Conservation (phyloP, 2,888 invertebrate genomes). For the Catocala nupta region DNA sequence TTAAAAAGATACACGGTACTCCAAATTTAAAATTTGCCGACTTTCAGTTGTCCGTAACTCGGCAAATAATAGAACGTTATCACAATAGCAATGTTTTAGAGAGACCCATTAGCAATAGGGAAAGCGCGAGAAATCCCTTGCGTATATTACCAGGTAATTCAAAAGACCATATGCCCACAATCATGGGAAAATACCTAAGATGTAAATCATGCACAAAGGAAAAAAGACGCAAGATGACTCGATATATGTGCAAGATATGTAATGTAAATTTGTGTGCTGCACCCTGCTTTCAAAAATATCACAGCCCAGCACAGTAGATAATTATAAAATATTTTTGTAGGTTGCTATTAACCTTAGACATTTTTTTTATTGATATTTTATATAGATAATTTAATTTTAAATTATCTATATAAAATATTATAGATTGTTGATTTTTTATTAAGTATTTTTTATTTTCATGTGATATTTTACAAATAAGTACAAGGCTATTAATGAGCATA, state of each 20-base stretch:
- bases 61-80: constrained; percentile 20
- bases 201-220: constrained; percentile 32
- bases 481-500: constrained; percentile 19
- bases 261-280: constrained; percentile 31
- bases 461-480: constrained; percentile 18
- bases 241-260: constrained; percentile 31
- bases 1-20: constrained; percentile 12
- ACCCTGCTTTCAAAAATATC: constrained; percentile 18
- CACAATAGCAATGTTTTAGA: constrained; percentile 18
- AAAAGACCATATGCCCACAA: constrained; percentile 20
- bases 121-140: constrained; percentile 13
- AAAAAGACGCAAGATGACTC: constrained; percentile 30
- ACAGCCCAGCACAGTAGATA: constrained; percentile 3
- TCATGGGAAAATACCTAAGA: constrained; percentile 22
- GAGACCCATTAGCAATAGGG: constrained; percentile 12
- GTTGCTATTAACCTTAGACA: constrained; percentile 15
- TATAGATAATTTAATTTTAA: constrained; percentile 5
- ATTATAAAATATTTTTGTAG: constrained; percentile 7
- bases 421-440: constrained; percentile 13
- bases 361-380: constrained; percentile 14
- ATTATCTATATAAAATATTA: not conserved
- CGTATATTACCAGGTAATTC: constrained; percentile 19
- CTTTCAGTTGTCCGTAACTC: constrained; percentile 16
- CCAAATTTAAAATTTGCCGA: constrained; percentile 20
- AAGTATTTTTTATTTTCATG: constrained; percentile 20